phyloP scores from a whole-genome alignment of 2,113 vertebrate species.

The Crypturellus undulatus region DNA sequence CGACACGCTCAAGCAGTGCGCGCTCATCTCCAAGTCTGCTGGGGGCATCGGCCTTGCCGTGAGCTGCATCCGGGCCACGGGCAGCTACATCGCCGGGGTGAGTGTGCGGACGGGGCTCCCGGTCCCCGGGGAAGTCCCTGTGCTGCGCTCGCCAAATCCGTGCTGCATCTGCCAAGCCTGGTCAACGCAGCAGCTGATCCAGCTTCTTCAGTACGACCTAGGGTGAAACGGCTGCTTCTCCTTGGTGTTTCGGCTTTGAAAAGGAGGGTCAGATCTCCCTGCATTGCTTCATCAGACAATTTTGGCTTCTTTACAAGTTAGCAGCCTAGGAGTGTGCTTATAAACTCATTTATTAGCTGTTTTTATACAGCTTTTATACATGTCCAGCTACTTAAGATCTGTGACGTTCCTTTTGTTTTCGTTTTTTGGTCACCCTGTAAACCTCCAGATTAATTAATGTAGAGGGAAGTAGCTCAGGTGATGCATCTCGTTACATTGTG shows the following conservation, averaged over 20 bases:
- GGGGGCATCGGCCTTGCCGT: conserved; percentile 95
- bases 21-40: conserved; percentile 95
- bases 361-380: not conserved
- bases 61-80: conserved; percentile 94
- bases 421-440: not conserved
- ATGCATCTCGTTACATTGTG: not conserved
- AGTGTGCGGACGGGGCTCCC: conserved; percentile 19
- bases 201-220: too few relatives aligned
- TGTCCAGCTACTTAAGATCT: not conserved
- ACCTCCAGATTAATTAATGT: not conserved
- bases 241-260: not conserved
- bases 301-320: fast-evolving
- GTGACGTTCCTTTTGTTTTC: not conserved
- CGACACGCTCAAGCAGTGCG: conserved; percentile 95
- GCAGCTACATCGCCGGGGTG: conserved; percentile 97
- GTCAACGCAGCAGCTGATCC: not conserved
- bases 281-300: not conserved
- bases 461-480: not conserved
- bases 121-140: fast-evolving
- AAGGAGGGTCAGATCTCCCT: not conserved
- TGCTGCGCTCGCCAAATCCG: fast-evolving
- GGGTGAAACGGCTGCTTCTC: not conserved
- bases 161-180: fast-evolving
- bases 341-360: fast-evolving
- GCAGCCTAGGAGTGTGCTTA: not conserved